phyloP scores from a whole-genome alignment of 2,888 invertebrate species.

The Pachycephus smyrnensis region DNA sequence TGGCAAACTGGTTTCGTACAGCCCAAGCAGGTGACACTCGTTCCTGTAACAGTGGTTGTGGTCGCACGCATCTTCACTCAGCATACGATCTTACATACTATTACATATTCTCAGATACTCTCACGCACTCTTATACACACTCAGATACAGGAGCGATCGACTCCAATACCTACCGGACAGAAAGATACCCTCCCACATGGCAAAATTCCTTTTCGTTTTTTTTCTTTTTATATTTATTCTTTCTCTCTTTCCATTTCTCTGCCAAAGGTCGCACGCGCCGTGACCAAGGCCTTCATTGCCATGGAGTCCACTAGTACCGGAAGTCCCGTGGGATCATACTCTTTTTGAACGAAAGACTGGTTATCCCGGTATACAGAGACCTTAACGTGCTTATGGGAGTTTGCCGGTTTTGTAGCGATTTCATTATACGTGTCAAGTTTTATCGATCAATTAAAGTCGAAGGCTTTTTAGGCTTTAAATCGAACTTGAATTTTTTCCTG shows the following conservation, averaged over 20 bases:
- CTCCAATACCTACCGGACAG: neutral
- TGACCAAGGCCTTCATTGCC: neutral
- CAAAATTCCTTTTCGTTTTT: neutral
- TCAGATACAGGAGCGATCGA: neutral
- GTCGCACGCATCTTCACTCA: neutral
- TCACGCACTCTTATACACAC: neutral
- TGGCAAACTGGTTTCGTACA: slow-evolving; percentile 9
- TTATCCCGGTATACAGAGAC: neutral
- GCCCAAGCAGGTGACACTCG: slow-evolving; percentile 3
- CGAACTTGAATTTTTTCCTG: neutral
- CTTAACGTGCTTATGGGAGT: neutral
- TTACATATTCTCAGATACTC: neutral
- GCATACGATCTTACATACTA: neutral
- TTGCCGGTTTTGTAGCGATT: neutral
- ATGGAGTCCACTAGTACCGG: neutral
- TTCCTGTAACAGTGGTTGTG: neutral
- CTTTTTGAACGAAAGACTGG: neutral
- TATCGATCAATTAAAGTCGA: neutral
- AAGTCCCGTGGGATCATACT: neutral
- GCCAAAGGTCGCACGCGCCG: neutral
- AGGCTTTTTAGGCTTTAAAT: neutral
- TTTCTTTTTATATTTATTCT: neutral
- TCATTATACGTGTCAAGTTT: neutral
- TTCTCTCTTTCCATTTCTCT: neutral
- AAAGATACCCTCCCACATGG: neutral